These are phyloP conservation scores for Tyria jacobaeae DNA, from an alignment of 2,888 invertebrate genomes.

Conservation along the genomic window DNA sequence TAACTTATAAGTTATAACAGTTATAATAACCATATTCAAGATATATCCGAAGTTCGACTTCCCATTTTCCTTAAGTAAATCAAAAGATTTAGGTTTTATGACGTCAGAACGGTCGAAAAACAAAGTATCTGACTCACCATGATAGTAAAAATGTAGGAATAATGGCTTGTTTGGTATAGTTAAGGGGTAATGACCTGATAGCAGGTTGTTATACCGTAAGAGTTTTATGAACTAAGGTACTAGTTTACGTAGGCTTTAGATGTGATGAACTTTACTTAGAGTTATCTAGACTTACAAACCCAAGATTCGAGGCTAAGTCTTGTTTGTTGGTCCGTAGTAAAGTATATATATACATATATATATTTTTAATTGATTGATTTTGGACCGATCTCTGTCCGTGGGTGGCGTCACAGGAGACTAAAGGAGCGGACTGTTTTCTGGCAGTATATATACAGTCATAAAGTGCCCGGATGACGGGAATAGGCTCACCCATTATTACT, in stretches of 20 bases:
- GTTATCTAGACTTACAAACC: not conserved
- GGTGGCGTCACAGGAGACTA: too few species aligned
- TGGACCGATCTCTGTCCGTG: too few species aligned
- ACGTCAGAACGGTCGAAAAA: slow-evolving; percentile 22
- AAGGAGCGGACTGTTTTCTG: too few species aligned
- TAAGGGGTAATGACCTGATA: slow-evolving; percentile 34
- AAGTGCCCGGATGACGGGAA: too few species aligned
- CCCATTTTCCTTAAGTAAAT: slow-evolving; percentile 25
- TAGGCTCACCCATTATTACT: too few species aligned
- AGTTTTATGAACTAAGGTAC: slow-evolving; percentile 21
- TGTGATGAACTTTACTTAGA: too few species aligned
- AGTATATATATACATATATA: too few species aligned
- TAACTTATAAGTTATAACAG: not conserved
- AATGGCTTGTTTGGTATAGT: slow-evolving; percentile 16
- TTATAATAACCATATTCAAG: slow-evolving; percentile 9
- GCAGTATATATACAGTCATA: too few species aligned
- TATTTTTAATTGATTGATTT: not conserved
- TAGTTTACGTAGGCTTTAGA: not conserved
- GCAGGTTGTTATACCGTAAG: slow-evolving; percentile 21
- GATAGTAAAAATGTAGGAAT: slow-evolving; percentile 33
- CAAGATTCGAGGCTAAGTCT: not conserved
- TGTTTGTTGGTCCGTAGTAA: not conserved
- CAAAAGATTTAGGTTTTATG: slow-evolving; percentile 11
- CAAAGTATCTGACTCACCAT: slow-evolving; percentile 24
- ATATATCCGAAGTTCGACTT: slow-evolving; percentile 16